Base-by-base conservation (phyloP, 2,888 invertebrate species). In the Tinea pellionella region DNA sequence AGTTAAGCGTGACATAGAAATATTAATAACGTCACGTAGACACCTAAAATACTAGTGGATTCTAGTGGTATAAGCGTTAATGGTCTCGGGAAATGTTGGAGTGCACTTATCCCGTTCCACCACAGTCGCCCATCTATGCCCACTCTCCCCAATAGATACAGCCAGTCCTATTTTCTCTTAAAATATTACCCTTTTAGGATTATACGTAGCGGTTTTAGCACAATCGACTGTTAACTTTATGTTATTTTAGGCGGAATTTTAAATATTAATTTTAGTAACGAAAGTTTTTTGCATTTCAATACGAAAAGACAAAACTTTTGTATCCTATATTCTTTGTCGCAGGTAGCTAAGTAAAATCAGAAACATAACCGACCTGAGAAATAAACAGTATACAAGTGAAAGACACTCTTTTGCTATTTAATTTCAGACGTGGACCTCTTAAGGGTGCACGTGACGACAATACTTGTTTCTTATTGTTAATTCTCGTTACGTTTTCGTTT, bases 111-210 rank as follows among this genome's bases (percentile, higher is more conserved):
- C 67, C 64, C 67, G 63, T 63, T 64, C 66, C 66, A 67, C 65
- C 67, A 65, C 15, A 15, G 2, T 47, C 47, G 68, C 55, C 55
- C 24, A 24, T 19, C 55, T n/a, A 15, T 18, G n/a, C 55, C 55
- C 24, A 29, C 13, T 16, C 47, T 16, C 47, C 47, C 47, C 13
- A 47, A 47, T 47, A 47, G 55, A 55, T 55, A 55, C 55, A 19
- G 32, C 29, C 24, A 32, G 43, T 68, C 77, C 76, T 77, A 77
- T 78, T 79, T 76, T 68, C 75, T 72, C 71, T 77, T 78, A 80
- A 81, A 81, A 80, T 80, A 81, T 81, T 78, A 80, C 80, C 81
- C 81, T 81, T 81, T 81, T 73, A 81, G 78, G 75, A 75, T 75
- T 77, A 78, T 74, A 75, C 72, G 73, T 74, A 70, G 56, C 32